phyloP scores from a whole-genome alignment of 2,888 invertebrate species.

The Eubasilissa splendida region DNA sequence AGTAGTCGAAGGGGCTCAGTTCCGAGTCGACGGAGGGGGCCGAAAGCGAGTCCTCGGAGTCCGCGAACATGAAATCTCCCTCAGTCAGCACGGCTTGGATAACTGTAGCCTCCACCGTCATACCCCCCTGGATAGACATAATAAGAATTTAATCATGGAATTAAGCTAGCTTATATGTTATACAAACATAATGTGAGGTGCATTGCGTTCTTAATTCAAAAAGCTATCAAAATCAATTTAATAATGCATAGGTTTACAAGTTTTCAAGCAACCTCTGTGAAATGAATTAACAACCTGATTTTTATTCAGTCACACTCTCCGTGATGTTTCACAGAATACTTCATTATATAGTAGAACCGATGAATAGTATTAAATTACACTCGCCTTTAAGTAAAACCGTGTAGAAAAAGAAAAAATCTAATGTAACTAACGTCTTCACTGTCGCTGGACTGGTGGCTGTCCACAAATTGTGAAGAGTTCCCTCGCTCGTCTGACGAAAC shows the following conservation, averaged over 20 bases:
- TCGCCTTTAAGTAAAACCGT: too few relatives aligned
- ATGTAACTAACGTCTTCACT: slow-evolving; percentile 65
- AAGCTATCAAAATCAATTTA: too few relatives aligned
- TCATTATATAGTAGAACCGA: too few relatives aligned
- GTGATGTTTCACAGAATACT: too few relatives aligned
- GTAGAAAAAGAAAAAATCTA: background rate
- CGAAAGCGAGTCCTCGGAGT: slow-evolving; percentile 67
- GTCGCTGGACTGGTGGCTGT: slow-evolving; percentile 68
- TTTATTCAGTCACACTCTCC: too few relatives aligned
- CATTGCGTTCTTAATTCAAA: too few relatives aligned
- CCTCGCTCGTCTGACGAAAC: slow-evolving; percentile 68
- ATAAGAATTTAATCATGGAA: background rate
- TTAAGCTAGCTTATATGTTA: too few relatives aligned
- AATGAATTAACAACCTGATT: too few relatives aligned
- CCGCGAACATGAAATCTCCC: slow-evolving; percentile 67
- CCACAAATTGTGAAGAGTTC: slow-evolving; percentile 40
- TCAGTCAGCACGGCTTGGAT: slow-evolving; percentile 66
- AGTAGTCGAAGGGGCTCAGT: slow-evolving; percentile 74
- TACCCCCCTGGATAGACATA: slow-evolving; percentile 63
- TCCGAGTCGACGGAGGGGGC: slow-evolving; percentile 68
- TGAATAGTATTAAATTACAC: too few relatives aligned
- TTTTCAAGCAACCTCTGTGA: too few relatives aligned
- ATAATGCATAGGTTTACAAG: too few relatives aligned
- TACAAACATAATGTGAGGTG: too few relatives aligned
- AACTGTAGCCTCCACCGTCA: slow-evolving; percentile 67